These are phyloP conservation scores for Pseudomugil tenellus DNA, from an alignment of 2,797 vertebrate genomes.

Conservation along the genomic window DNA sequence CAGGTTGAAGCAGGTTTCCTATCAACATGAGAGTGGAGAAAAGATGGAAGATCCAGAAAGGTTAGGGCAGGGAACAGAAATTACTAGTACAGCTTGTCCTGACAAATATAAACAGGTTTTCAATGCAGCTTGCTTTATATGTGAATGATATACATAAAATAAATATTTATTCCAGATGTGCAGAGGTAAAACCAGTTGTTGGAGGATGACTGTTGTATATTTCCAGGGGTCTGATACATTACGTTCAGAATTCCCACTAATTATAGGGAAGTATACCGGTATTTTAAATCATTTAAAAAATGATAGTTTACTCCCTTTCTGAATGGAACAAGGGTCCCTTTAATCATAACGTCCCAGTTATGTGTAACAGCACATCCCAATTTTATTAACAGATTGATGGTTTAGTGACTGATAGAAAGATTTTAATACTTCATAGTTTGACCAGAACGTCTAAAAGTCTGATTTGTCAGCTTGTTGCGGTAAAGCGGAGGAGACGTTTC, in stretches of 20 bases:
- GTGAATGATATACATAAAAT: constrained; percentile 15
- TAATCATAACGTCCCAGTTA: constrained; percentile 41
- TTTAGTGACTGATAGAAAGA: constrained; percentile 29
- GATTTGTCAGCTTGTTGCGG: constrained; percentile 20
- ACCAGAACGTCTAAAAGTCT: constrained; percentile 34
- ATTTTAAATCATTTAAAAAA: constrained; percentile 69
- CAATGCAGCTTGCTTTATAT: constrained; percentile 40
- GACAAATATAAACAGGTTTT: constrained; percentile 29
- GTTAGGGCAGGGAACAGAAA: constrained; percentile 25
- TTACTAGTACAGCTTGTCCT: constrained; percentile 21
- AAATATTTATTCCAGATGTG: constrained; percentile 30
- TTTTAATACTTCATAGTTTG: constrained; percentile 28
- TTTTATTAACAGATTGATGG: constrained; percentile 37
- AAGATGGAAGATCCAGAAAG: not conserved
- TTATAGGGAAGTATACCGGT: constrained; percentile 63
- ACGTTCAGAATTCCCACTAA: constrained; percentile 56
- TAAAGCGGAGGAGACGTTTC: constrained; percentile 46
- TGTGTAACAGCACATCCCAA: constrained; percentile 54
- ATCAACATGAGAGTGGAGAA: constrained; percentile 1
- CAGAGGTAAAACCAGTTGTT: constrained; percentile 26
- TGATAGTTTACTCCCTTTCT: constrained; percentile 59
- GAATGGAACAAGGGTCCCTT: constrained; percentile 45
- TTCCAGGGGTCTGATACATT: constrained; percentile 42
- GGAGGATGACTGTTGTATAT: constrained; percentile 32
- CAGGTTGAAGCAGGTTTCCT: not conserved